phyloP scores from a whole-genome alignment of 2,797 vertebrate genomes.

The Nothura maculosa region DNA sequence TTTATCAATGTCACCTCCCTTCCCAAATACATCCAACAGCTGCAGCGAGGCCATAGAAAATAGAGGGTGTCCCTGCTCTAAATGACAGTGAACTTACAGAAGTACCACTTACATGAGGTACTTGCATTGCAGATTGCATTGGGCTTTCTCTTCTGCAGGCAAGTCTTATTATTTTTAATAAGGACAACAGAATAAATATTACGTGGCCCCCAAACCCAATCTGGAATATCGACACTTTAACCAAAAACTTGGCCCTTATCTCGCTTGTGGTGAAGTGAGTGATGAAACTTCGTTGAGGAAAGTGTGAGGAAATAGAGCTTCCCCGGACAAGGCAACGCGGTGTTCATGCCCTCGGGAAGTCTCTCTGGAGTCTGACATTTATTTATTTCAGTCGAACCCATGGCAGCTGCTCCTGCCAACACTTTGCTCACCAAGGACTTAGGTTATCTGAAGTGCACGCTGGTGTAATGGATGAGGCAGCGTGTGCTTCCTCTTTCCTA shows the following conservation, averaged over 20 bases:
- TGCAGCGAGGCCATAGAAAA: not conserved
- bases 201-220: no score
- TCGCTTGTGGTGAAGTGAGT: not conserved
- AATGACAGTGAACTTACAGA: not conserved
- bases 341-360: not conserved
- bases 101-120: not conserved
- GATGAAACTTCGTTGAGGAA: not conserved
- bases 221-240: not conserved
- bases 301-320: not conserved
- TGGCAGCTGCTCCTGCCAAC: not conserved
- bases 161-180: not conserved
- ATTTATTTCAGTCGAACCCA: not conserved
- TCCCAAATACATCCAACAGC: not conserved
- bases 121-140: not conserved
- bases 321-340: not conserved
- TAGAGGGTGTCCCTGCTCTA: not conserved
- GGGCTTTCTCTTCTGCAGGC: not conserved
- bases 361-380: rapidly evolving
- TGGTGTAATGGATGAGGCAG: not conserved
- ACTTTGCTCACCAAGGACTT: not conserved
- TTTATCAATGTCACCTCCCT: not conserved
- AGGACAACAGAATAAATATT: no score
- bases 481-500: not conserved
- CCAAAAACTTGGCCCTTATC: not conserved
- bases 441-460: not conserved